Evolutionary conservation across 2,113 vertebrate species (phyloP).

Genomic region (Syngnathus floridae): DNA sequence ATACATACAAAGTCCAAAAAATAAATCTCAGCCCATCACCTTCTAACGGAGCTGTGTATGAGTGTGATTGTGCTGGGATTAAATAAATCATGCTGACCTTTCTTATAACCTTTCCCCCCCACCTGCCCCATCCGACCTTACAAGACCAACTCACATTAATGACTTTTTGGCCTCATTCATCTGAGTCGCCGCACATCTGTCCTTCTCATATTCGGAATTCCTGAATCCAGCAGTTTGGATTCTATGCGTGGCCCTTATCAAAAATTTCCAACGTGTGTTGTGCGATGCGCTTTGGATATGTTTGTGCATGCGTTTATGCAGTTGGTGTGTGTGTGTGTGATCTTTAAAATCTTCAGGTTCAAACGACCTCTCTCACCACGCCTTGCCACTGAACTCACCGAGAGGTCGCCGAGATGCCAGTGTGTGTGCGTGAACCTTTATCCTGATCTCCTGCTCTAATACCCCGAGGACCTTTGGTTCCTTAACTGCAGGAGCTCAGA

Average conservation of each 20-base stretch:
- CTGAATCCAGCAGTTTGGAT: neutral
- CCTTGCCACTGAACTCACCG: constrained; percentile 63
- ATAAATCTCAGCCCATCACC: neutral
- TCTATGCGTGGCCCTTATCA: neutral
- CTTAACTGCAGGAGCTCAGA: constrained; percentile 56
- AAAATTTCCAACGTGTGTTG: neutral
- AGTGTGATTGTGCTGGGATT: constrained; percentile 53
- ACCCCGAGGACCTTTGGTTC: constrained; percentile 67
- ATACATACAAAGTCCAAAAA: neutral
- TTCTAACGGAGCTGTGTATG: constrained; percentile 20
- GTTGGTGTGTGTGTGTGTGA: constrained; percentile 37
- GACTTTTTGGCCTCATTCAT: constrained; percentile 50
- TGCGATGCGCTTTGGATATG: neutral
- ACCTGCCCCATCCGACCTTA: constrained; percentile 56
- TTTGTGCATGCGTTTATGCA: constrained; percentile 19
- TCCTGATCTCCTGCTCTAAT: constrained; percentile 62
- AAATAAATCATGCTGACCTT: constrained; percentile 71
- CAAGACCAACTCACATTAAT: constrained; percentile 62
- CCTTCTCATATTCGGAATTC: neutral
- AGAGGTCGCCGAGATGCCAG: constrained; percentile 59
- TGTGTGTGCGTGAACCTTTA: constrained; percentile 20
- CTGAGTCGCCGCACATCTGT: constrained; percentile 18
- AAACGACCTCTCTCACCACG: constrained; percentile 59
- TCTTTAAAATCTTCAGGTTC: constrained; percentile 64
- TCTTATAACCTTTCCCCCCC: constrained; percentile 55